A percentile compares a stretch with the other conserved stretches of the same genome.
phyloP scores from a whole-genome alignment of 2,113 vertebrate genomes.

The Hypanus sabinus region DNA sequence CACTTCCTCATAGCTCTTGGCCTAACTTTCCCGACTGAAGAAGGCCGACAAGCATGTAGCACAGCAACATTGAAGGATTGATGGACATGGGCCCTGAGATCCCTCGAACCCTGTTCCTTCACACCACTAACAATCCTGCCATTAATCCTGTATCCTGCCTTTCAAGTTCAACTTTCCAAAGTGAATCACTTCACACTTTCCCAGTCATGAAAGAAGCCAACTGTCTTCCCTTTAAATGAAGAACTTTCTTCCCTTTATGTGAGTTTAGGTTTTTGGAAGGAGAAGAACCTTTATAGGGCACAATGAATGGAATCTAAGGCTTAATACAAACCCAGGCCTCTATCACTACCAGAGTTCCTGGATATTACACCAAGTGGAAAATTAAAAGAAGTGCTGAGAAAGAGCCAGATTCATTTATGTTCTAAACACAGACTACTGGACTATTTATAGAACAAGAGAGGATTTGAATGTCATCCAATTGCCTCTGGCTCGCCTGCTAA shows the following conservation, averaged over 20 bases:
- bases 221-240: too few relatives aligned
- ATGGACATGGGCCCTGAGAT: too few relatives aligned
- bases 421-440: neutral
- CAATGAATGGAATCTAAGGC: neutral
- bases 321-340: neutral
- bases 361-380: neutral
- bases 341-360: neutral
- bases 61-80: too few relatives aligned
- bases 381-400: neutral
- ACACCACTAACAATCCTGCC: too few relatives aligned
- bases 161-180: too few relatives aligned
- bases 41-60: too few relatives aligned
- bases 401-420: conserved; percentile 3
- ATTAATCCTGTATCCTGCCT: too few relatives aligned
- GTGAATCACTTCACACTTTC: too few relatives aligned
- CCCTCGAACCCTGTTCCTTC: too few relatives aligned
- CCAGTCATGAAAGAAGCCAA: too few relatives aligned
- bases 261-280: neutral
- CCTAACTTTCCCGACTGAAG: too few relatives aligned
- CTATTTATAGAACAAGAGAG: conserved; percentile 5
- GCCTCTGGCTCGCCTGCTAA: neutral
- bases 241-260: neutral
- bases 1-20: too few relatives aligned
- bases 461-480: neutral
- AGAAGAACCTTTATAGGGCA: neutral